Percentiles rank a stretch among this genome's conserved stretches.
Conservation (phyloP, 2,113 vertebrate genomes). For the Cyrtonyx montezumae region DNA sequence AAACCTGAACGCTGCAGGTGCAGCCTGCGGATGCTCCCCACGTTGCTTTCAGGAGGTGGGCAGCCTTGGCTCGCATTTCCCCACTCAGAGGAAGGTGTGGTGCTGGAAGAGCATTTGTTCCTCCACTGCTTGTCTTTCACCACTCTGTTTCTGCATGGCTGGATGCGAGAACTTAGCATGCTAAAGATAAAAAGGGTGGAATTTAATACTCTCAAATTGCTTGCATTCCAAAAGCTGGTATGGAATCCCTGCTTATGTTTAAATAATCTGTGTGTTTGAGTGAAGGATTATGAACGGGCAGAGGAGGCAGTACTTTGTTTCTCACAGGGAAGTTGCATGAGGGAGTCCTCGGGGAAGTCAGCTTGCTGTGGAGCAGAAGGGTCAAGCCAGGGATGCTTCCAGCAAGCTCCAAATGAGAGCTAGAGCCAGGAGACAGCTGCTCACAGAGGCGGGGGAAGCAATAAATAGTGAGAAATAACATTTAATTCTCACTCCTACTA, state of each 20-base stretch:
- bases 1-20: too few species aligned
- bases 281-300: not conserved
- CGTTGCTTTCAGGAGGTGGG: not conserved
- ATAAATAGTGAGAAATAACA: not conserved
- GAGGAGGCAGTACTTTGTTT: not conserved
- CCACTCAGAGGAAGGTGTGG: accelerated
- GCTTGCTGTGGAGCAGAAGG: not conserved
- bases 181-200: not conserved
- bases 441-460: slow-evolving; percentile 4
- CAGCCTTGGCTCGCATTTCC: not conserved
- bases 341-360: slow-evolving; percentile 11
- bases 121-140: not conserved
- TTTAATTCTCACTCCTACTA: not conserved
- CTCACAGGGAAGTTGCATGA: not conserved
- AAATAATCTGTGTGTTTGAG: slow-evolving; percentile 36
- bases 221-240: not conserved
- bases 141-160: not conserved
- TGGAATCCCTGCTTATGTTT: slow-evolving; percentile 44
- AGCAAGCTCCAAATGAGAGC: not conserved
- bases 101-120: accelerated
- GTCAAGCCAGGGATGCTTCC: not conserved
- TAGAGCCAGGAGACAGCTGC: not conserved
- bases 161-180: not conserved
- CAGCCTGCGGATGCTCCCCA: not conserved
- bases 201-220: not conserved